Base-by-base conservation (phyloP, 2,888 invertebrate species). In the Dasysyrphus albostriatus region DNA sequence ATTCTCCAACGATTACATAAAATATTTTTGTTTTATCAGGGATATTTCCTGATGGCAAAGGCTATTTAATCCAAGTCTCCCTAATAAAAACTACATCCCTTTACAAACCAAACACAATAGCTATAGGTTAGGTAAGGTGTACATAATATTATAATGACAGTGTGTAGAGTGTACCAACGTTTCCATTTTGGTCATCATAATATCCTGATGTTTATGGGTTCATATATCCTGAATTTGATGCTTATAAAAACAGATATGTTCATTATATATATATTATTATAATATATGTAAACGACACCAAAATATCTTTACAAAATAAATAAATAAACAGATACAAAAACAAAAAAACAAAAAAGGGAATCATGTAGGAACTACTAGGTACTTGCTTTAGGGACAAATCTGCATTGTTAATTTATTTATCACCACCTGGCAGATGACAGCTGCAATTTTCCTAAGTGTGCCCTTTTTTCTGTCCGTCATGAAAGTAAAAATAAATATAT, bases 391-490 rank as follows among this genome's bases (percentile, higher is more conserved):
- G 39, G 51, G 14, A 39, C 47, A 47, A 67, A 49, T 69, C 24
- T 42, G 69, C 69, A 54, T 54, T 69, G 69, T 69, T 69, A 54
- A 69, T 69, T 69, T 69, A 69, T 69, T 69, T 69, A 69, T 69
- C 51, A 29, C 0, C 61, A 69, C 34, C 69, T 69, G 69, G 69
- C 14, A 69, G 10, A 54, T 69, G 69, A 69, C 69, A 69, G 69
- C 69, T 69, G 69, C 69, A 69, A 34, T 67, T 49, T 67, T 7
- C 34, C n/a, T 29, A 24, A 12, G 24, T 34, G 42, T 42, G 61
- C 42, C 8, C 14, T 10, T 39, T 61, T 59, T 34, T 19, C n/a
- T n/a, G n/a, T 0, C 16, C 6, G 12, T 16, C 2, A 39, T 5
- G 5, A 56, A n/a, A 44, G 6, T 9, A 3, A 10, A n/a, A 2